A percentile compares a stretch with the other conserved stretches of the same genome.
These are phyloP conservation scores for Hafferia zeledoni DNA, from an alignment of 2,797 vertebrate species.

Conservation along the genomic window DNA sequence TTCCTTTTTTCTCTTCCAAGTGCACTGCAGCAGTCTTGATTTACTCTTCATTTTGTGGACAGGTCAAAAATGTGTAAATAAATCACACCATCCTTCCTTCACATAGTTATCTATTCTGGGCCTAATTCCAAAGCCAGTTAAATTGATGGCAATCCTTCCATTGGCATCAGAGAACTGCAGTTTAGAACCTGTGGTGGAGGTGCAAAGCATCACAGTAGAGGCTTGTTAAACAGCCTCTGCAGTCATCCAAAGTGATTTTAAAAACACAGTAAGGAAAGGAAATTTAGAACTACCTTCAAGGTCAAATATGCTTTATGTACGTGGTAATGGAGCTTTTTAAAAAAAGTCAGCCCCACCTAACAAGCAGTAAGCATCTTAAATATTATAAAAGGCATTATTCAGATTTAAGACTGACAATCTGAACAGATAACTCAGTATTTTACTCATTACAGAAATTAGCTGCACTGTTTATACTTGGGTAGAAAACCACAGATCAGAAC, in stretches of 20 bases:
- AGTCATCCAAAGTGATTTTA: background rate
- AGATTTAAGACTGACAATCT: background rate
- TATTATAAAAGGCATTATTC: background rate
- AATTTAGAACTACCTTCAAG: background rate
- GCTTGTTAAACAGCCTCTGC: background rate
- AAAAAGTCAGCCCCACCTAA: background rate
- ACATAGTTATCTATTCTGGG: background rate
- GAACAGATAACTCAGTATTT: background rate
- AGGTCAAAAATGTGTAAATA: slow-evolving; percentile 22
- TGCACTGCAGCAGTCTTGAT: background rate
- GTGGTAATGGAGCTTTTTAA: background rate
- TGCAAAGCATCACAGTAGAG: background rate
- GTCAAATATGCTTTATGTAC: background rate
- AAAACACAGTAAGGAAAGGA: background rate
- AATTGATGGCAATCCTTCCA: background rate
- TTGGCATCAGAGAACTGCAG: background rate
- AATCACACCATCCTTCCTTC: background rate
- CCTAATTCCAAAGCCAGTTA: slow-evolving; percentile 29
- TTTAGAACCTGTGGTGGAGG: background rate
- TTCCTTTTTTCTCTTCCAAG: background rate
- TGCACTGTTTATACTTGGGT: background rate
- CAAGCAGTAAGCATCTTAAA: background rate
- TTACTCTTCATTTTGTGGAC: background rate
- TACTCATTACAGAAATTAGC: background rate
- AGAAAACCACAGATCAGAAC: background rate